Evolutionary conservation across 2,113 vertebrate genomes (phyloP).

Genomic region (Sander vitreus): DNA sequence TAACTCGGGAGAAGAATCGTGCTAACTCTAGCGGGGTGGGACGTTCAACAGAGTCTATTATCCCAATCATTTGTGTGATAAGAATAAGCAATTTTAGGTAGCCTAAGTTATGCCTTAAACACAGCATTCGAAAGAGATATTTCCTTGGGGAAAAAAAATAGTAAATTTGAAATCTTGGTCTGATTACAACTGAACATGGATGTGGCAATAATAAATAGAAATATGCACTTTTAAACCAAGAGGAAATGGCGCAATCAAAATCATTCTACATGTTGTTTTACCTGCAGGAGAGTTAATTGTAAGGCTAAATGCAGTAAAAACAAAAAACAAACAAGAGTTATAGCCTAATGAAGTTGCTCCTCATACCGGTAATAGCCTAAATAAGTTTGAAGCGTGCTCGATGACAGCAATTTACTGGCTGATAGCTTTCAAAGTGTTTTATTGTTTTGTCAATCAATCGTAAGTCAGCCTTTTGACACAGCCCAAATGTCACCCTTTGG

Average conservation of each 20-base stretch:
- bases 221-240: not conserved
- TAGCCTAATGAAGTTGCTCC: not conserved
- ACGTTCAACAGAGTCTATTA: conserved; percentile 26
- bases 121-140: not conserved
- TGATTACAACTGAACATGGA: not conserved
- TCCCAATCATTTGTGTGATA: not conserved
- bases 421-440: conserved; percentile 61
- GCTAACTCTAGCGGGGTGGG: conserved; percentile 6
- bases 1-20: conserved; percentile 15
- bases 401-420: conserved; percentile 53
- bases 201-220: no score
- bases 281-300: not conserved
- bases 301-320: not conserved
- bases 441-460: conserved; percentile 50
- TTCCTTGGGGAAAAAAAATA: not conserved
- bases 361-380: conserved; percentile 53
- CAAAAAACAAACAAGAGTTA: not conserved
- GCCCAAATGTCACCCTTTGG: conserved; percentile 57
- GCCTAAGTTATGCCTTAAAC: not conserved
- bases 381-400: conserved; percentile 60
- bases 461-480: conserved; percentile 49
- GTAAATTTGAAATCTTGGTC: not conserved
- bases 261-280: not conserved
- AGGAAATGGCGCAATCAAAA: not conserved
- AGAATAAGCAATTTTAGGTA: not conserved